Base-by-base conservation (phyloP, 2,888 invertebrate genomes). In the Elysia crispata region DNA sequence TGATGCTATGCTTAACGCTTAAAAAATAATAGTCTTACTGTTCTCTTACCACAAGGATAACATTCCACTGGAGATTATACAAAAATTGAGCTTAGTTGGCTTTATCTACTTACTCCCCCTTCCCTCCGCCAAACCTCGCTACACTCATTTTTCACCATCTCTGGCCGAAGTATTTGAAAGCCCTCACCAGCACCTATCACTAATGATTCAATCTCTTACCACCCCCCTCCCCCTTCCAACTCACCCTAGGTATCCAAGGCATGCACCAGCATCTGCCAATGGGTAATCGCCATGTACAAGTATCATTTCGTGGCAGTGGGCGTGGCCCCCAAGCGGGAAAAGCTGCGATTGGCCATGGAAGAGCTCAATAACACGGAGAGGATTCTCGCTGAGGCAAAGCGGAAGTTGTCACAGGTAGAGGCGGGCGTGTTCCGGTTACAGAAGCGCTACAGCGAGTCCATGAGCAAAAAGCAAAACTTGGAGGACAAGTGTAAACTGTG, bases 221-320 rank as follows among this genome's bases (percentile, higher is more conserved):
- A 6, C 41, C 41, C 41, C 41, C 41, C 41, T 41, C 74, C n/a
- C n/a, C n/a, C n/a, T n/a, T n/a, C n/a, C n/a, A n/a, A n/a, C n/a
- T n/a, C n/a, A n/a, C n/a, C 81, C 0, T 89, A 95, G 94, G 95
- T 95, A 18, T 96, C 96, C 0, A 96, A 95, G 91, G 96, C 96
- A 0, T 96, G 96, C 89, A 95, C 95, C 83, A 96, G 95, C 0
- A 93, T 97, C 0, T 97, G 97, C 88, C 95, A 96, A 94, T 97
- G 97, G 97, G 95, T 85, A 0, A 82, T 92, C 81, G 92, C 92
- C 81, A 92, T 92, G 92, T 90, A 92, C 88, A 92, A 92, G 84
- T 92, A 92, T 83, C 91, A 92, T 86, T 91, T 91, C 84, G 92
- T 92, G 11, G 90, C 92, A n/a, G 91, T 86, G 82, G 89, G 87